These are phyloP conservation scores for Spinus olivaceus DNA, from an alignment of 2,797 vertebrate genomes.

Conservation along the genomic window DNA sequence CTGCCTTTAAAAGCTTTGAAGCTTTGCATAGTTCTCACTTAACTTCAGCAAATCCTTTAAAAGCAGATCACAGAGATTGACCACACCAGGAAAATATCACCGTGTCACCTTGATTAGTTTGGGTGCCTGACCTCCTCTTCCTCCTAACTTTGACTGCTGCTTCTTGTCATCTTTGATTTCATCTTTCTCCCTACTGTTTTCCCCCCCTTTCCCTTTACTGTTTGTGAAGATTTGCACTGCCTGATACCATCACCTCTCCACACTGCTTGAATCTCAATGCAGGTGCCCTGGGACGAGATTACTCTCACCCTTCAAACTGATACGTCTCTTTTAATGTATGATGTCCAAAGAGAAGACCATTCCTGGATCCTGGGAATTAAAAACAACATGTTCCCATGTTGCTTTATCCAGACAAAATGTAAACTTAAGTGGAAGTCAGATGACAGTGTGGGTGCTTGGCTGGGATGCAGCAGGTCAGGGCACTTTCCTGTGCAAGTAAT, in stretches of 20 bases:
- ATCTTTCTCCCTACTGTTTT: neutral
- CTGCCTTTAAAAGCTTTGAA: neutral
- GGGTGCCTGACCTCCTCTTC: neutral
- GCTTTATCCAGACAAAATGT: neutral
- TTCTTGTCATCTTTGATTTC: conserved; percentile 24
- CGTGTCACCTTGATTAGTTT: neutral
- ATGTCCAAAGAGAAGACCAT: neutral
- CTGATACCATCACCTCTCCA: neutral
- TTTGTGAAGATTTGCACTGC: neutral
- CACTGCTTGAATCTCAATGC: conserved; percentile 16
- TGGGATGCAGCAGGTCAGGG: neutral
- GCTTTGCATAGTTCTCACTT: neutral
- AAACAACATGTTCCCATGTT: neutral
- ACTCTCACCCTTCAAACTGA: neutral
- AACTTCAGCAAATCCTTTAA: neutral
- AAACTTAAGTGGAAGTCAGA: neutral
- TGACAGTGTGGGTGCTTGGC: neutral
- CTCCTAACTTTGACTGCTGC: neutral
- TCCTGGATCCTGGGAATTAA: conserved; percentile 5
- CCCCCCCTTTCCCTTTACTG: neutral
- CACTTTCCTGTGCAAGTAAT: neutral
- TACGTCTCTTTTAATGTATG: neutral
- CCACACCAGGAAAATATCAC: neutral
- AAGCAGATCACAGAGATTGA: neutral
- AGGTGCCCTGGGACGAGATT: neutral